Percentiles rank a stretch among this genome's conserved stretches.
Conservation (phyloP, 2,797 vertebrate genomes). For the Clarias platycephalus region DNA sequence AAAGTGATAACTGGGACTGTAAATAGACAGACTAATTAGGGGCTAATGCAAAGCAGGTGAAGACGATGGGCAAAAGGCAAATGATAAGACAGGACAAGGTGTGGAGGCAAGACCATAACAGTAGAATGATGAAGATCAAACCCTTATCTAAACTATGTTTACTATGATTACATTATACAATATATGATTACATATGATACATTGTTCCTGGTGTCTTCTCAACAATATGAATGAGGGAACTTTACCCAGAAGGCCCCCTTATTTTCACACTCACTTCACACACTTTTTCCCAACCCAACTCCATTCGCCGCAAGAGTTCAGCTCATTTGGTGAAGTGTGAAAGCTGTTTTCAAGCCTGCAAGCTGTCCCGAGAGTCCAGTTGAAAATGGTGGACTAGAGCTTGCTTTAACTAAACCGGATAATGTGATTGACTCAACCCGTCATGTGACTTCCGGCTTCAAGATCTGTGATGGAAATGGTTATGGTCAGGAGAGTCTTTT, state of each 20-base stretch:
- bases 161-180: no score
- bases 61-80: not conserved
- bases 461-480: not conserved
- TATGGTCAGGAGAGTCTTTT: not conserved
- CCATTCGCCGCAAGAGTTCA: not conserved
- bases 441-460: not conserved
- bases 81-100: not conserved
- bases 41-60: not conserved
- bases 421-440: not conserved
- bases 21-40: not conserved
- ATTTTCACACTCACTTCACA: not conserved
- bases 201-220: not conserved
- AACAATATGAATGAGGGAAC: not conserved
- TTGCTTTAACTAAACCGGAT: not conserved
- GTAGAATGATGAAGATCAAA: not conserved
- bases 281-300: not conserved
- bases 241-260: not conserved
- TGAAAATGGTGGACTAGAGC: not conserved
- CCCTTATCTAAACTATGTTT: not conserved
- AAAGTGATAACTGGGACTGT: not conserved
- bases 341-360: not conserved
- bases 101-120: not conserved
- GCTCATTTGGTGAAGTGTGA: slow-evolving; percentile 8
- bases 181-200: no score
- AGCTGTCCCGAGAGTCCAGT: not conserved